These are phyloP conservation scores for Delphinapterus leucas DNA, from an alignment of 2,113 vertebrate species.

Conservation along the genomic window DNA sequence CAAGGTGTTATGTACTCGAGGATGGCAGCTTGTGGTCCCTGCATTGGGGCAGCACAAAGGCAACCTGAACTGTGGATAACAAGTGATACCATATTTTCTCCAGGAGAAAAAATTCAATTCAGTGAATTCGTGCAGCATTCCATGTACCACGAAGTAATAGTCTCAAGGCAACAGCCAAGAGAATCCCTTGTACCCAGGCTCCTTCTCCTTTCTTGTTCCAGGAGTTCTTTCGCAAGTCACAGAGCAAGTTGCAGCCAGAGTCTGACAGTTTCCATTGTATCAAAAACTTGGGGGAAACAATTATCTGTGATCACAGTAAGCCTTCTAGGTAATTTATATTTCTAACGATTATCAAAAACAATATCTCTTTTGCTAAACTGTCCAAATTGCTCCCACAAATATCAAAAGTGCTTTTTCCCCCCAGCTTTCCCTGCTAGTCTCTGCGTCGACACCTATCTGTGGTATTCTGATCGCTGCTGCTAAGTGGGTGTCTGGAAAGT, in stretches of 20 bases:
- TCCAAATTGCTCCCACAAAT: not conserved
- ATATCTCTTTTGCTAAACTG: not conserved
- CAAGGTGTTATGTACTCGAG: accelerated
- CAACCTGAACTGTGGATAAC: too few relatives aligned
- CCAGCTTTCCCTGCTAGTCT: not conserved
- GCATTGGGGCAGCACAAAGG: not conserved
- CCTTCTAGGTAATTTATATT: not conserved
- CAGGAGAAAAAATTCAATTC: not conserved
- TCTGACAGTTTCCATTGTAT: not conserved
- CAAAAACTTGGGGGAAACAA: not conserved
- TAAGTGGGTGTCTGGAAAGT: not conserved
- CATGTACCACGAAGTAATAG: accelerated
- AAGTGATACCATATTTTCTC: not conserved
- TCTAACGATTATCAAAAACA: not conserved
- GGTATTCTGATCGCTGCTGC: not conserved
- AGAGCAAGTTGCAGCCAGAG: not conserved
- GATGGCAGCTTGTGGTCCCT: too few relatives aligned
- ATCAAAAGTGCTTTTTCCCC: not conserved
- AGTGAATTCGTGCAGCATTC: accelerated
- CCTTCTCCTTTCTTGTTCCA: not conserved
- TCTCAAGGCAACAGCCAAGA: not conserved
- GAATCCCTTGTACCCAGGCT: too few relatives aligned
- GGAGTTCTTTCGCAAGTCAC: not conserved
- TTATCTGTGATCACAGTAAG: not conserved
- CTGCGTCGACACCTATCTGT: accelerated